A percentile compares a stretch with the other conserved stretches of the same genome.
phyloP scores from a whole-genome alignment of 2,797 vertebrate genomes.

The Euthynnus affinis region DNA sequence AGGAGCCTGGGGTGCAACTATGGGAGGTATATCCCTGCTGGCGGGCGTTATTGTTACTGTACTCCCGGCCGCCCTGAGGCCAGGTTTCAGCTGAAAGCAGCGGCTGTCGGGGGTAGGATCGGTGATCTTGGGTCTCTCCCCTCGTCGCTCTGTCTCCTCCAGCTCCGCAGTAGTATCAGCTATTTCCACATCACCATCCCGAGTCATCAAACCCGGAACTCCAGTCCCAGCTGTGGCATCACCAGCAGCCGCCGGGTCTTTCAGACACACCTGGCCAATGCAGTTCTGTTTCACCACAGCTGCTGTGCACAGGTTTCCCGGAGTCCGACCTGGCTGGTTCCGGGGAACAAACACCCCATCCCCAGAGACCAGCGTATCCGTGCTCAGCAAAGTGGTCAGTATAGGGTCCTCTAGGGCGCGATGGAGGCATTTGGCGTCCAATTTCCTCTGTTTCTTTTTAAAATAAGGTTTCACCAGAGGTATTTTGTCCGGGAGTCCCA shows the following conservation, averaged over 20 bases:
- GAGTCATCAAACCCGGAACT: constrained; percentile 83
- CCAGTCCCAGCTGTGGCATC: constrained; percentile 48
- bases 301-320: constrained; percentile 88
- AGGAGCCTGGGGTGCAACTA: constrained; percentile 77
- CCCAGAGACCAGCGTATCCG: constrained; percentile 87
- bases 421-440: constrained; percentile 90
- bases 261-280: constrained; percentile 87
- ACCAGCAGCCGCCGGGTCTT: constrained; percentile 76
- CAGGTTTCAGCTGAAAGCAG: constrained; percentile 78
- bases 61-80: constrained; percentile 76
- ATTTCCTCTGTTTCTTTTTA: constrained; percentile 96
- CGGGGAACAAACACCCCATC: constrained; percentile 92
- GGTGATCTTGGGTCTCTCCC: constrained; percentile 75
- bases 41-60: constrained; percentile 67
- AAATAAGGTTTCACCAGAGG: constrained; percentile 94
- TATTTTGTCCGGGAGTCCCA: constrained; percentile 91
- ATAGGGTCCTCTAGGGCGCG: constrained; percentile 92
- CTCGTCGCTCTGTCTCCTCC: constrained; percentile 76
- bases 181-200: constrained; percentile 82
- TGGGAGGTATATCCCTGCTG: constrained; percentile 71
- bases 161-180: constrained; percentile 82
- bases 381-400: constrained; percentile 91
- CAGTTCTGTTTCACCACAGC: constrained; percentile 90
- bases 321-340: constrained; percentile 81
- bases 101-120: constrained; percentile 67